phyloP scores from a whole-genome alignment of 1,140 invertebrate genomes.

The Drosophila lowei region DNA sequence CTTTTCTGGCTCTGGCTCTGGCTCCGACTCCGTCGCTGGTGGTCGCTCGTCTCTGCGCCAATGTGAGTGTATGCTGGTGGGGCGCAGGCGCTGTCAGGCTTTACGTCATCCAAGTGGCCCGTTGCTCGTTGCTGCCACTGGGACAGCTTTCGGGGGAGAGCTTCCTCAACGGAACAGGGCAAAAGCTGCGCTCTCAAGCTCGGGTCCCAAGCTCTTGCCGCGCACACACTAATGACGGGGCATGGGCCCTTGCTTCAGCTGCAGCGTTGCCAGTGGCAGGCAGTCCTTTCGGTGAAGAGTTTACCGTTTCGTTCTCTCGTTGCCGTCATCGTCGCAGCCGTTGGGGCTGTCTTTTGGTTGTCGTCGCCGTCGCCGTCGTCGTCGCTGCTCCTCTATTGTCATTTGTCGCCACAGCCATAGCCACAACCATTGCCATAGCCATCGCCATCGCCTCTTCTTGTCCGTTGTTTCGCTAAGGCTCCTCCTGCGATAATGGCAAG shows the following conservation, averaged over 20 bases:
- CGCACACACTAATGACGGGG: constrained; percentile 1
- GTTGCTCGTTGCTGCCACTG: constrained; percentile 25
- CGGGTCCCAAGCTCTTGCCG: too few species aligned
- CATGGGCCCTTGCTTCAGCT: constrained; percentile 52
- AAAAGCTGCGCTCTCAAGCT: constrained; percentile 23
- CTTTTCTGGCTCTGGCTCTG: constrained; percentile 22
- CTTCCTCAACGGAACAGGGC: constrained; percentile 22
- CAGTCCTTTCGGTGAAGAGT: constrained; percentile 81
- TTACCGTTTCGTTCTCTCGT: constrained; percentile 59
- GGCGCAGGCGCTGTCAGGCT: constrained; percentile 56
- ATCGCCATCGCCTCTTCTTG: constrained; percentile 5
- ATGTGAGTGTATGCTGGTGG: constrained; percentile 9
- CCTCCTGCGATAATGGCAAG: constrained; percentile 64
- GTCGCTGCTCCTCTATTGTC: constrained; percentile 37
- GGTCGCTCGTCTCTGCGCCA: neutral
- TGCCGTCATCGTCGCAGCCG: constrained; percentile 21
- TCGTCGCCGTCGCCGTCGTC: constrained; percentile 36
- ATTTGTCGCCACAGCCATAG: constrained; percentile 24
- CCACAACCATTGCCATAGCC: constrained; percentile 38
- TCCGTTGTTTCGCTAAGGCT: constrained; percentile 12
- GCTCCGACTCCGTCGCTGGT: constrained; percentile 2
- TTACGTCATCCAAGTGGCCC: constrained; percentile 62
- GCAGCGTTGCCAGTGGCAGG: constrained; percentile 72
- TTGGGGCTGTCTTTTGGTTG: constrained; percentile 36
- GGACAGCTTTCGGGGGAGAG: constrained; percentile 26